Conservation (phyloP, 2,888 invertebrate species). For the Nomada lathburiana region DNA sequence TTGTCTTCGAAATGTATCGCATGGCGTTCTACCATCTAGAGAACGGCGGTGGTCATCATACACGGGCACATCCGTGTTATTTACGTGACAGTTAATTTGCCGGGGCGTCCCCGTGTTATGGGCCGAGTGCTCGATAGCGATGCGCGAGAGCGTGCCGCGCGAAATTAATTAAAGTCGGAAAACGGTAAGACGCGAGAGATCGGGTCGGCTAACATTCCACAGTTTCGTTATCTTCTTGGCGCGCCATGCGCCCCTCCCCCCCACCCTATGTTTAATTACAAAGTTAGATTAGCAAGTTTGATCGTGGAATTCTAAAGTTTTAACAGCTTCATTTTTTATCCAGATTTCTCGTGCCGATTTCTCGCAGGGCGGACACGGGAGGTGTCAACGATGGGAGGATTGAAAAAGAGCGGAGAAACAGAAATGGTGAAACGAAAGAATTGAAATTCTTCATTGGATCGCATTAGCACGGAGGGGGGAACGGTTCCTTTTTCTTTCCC, state of each 20-base stretch:
- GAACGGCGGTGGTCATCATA: neutral
- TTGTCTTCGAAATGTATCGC: conserved; percentile 11
- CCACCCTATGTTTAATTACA: conserved; percentile 53
- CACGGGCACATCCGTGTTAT: conserved; percentile 16
- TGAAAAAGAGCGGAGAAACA: neutral
- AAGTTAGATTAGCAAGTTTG: conserved; percentile 61
- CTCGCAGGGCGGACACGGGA: neutral
- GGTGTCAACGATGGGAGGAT: neutral
- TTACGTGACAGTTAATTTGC: conserved; percentile 45
- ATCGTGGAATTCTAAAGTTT: conserved; percentile 42
- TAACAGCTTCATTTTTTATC: neutral
- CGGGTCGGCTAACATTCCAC: conserved; percentile 36
- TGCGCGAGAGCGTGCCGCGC: conserved; percentile 14
- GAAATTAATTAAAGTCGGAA: conserved; percentile 57
- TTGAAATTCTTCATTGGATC: conserved; percentile 14
- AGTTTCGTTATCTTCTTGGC: conserved; percentile 50
- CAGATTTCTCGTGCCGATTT: too few relatives aligned
- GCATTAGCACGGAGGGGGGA: conserved; percentile 20
- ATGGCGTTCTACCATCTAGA: neutral
- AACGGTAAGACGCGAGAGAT: conserved; percentile 42
- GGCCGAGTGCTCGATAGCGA: conserved; percentile 14
- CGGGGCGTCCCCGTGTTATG: conserved; percentile 4
- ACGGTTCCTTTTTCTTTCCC: neutral
- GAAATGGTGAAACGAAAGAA: neutral
- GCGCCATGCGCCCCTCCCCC: neutral